Conservation (phyloP, 2,888 invertebrate genomes). For the Dynastes hyllus region DNA sequence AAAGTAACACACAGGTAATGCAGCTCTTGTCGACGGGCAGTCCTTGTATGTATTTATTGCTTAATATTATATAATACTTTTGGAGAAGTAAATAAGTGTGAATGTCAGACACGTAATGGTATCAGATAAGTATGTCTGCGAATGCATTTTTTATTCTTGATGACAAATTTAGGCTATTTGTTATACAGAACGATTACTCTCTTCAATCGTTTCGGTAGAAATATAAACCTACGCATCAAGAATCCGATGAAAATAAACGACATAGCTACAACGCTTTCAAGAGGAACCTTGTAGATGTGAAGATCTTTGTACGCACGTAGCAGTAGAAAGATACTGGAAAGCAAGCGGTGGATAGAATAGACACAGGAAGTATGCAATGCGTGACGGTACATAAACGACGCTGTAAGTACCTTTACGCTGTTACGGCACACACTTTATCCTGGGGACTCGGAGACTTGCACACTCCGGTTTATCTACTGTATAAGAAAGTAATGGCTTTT, state of each 20-base stretch:
- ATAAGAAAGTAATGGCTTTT: constrained; percentile 47
- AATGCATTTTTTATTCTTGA: too few species aligned
- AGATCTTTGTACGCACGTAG: constrained; percentile 8
- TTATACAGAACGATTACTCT: background rate
- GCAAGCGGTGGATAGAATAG: constrained; percentile 30
- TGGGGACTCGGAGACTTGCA: constrained; percentile 31
- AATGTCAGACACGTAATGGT: too few species aligned
- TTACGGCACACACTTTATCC: constrained; percentile 47
- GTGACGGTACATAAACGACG: constrained; percentile 51
- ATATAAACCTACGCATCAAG: background rate
- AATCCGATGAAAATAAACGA: constrained; percentile 17
- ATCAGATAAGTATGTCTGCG: too few species aligned
- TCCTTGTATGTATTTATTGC: too few species aligned
- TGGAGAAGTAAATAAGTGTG: too few species aligned
- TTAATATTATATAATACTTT: too few species aligned
- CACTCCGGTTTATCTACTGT: constrained; percentile 43
- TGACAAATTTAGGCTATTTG: too few species aligned
- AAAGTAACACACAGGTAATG: too few species aligned
- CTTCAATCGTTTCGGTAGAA: background rate
- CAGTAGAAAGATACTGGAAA: constrained; percentile 28
- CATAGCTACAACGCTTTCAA: constrained; percentile 4
- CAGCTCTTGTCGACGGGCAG: too few species aligned
- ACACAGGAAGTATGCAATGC: constrained; percentile 46
- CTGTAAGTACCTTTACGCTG: constrained; percentile 40
- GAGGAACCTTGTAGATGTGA: constrained; percentile 20